Base-by-base conservation (phyloP, 2,888 invertebrate genomes). In the Thymelicus acteon region DNA sequence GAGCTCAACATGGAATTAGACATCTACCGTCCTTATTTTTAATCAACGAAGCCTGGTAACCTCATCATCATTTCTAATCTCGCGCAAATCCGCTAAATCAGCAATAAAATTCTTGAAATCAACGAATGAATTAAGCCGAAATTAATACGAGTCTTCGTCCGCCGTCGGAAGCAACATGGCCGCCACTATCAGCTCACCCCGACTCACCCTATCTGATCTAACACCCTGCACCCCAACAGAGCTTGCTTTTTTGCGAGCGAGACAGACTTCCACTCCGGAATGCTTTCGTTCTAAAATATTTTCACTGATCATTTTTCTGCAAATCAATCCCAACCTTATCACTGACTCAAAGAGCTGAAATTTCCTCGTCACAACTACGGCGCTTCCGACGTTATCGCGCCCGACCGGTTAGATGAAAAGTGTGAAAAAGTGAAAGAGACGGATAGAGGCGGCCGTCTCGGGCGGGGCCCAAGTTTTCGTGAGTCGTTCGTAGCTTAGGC, bases 371-470 rank as follows among this genome's bases (percentile, higher is more conserved):
- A 1, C 2, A 6, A 48, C 2, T 2, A 0, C 0, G 47, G 67
- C 54, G 75, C 31, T 77, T 87, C 67, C 57, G 73, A 44, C 85
- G 12, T 82, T 87, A 71, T 52, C 62, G 6, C 75, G 65, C 65
- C 79, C 75, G 58, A 73, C 24, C n/a, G 67, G 73, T 76, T 76
- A 82, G 79, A 87, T 91, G 92, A 93, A 93, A 93, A 93, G 93
- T 93, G 92, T 91, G 91, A 93, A 93, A 93, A 93, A 93, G 86
- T 86, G 93, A 93, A 92, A 93, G 93, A 91, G 93, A 93, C 87
- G 88, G 93, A 93, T 93, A 93, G 92, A 92, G 88, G 87, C 90
- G 82, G 82, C 85, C 90, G 89, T 92, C 93, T 93, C 93, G 93
- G 93, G 92, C 92, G 92, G 92, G 82, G 92, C 90, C 86, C 91